These are phyloP conservation scores for Andrena chrysosceles DNA, from an alignment of 2,888 invertebrate genomes.

Conservation along the genomic window DNA sequence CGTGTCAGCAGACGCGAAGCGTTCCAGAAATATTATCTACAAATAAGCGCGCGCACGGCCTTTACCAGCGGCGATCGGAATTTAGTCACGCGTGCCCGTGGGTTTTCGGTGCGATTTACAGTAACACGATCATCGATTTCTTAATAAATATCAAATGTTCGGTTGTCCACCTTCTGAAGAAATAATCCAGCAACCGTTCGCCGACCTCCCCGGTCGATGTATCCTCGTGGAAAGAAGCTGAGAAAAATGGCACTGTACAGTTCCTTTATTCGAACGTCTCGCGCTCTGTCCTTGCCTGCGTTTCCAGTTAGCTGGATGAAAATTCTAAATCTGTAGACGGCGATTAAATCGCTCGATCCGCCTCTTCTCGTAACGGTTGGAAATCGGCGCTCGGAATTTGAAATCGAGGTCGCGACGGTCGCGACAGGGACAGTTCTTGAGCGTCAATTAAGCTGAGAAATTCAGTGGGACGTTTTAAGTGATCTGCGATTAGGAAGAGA, in stretches of 20 bases:
- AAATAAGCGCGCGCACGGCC: constrained; percentile 13
- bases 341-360: constrained; percentile 3
- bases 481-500: neutral
- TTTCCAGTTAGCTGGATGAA: constrained; percentile 11
- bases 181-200: neutral
- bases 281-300: neutral
- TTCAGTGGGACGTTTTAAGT: neutral
- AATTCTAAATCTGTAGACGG: neutral
- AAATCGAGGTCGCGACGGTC: neutral
- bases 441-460: neutral
- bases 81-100: constrained; percentile 23
- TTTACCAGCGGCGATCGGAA: constrained; percentile 34
- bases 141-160: neutral
- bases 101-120: constrained; percentile 7
- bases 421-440: neutral
- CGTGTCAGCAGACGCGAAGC: constrained; percentile 56
- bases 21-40: constrained; percentile 47
- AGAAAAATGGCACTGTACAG: neutral
- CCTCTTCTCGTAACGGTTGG: neutral
- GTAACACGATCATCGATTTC: constrained; percentile 6
- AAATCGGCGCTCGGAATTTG: neutral
- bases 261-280: neutral
- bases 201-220: neutral
- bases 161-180: neutral
- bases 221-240: neutral